Percentiles rank a stretch among this genome's conserved stretches.
Conservation (phyloP, 2,113 vertebrate genomes). For the Erythrocercus mccallii region DNA sequence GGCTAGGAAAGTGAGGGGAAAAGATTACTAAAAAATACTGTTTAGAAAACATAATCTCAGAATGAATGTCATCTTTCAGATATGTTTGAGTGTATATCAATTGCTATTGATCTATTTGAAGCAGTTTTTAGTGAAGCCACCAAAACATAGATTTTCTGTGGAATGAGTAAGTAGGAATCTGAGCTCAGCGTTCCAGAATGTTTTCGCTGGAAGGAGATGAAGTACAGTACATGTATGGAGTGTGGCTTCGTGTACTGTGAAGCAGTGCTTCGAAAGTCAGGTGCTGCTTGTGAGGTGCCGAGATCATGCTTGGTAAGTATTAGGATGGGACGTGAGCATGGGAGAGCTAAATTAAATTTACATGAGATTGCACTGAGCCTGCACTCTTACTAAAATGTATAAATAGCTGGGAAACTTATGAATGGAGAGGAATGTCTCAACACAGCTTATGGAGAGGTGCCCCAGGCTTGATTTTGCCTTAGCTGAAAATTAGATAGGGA, state of each 20-base stretch:
- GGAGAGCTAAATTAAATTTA: neutral
- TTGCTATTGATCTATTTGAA: neutral
- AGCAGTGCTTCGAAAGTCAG: neutral
- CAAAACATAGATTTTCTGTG: neutral
- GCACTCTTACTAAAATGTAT: neutral
- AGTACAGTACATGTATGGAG: rapidly evolving
- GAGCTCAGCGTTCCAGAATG: neutral
- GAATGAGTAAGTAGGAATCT: neutral
- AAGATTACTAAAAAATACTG: neutral
- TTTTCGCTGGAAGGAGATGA: neutral
- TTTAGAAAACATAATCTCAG: neutral
- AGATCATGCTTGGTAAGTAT: neutral
- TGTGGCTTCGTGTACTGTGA: neutral
- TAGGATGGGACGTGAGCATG: neutral
- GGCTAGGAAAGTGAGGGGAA: neutral
- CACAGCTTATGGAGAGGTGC: neutral
- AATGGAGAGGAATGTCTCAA: neutral
- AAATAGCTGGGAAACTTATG: neutral
- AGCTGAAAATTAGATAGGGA: neutral
- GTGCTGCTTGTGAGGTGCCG: neutral
- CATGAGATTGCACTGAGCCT: neutral
- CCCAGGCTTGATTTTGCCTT: neutral
- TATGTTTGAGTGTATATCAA: neutral
- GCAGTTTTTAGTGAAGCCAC: neutral
- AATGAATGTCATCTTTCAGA: neutral